A percentile compares a stretch with the other conserved stretches of the same genome.
Conservation (phyloP, 2,797 vertebrate species). For the Paramormyrops hopkinsi region DNA sequence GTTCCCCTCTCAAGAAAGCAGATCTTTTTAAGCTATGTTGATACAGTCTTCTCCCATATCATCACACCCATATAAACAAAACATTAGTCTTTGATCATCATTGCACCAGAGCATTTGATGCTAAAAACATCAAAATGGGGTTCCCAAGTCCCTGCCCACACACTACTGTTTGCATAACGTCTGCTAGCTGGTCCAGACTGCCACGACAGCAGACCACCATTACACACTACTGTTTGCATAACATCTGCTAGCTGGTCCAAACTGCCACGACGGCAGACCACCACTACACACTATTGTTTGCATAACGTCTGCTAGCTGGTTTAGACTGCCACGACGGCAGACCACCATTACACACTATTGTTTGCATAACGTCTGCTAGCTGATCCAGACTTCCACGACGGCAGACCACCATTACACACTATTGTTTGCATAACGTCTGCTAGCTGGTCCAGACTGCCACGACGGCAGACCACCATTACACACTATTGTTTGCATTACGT, state of each 20-base stretch:
- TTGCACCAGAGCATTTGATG: not conserved
- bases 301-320: not conserved
- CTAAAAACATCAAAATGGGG: not conserved
- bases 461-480: too few relatives aligned
- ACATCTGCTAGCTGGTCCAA: not conserved
- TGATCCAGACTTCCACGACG: too few relatives aligned
- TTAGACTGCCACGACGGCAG: not conserved
- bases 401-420: too few relatives aligned
- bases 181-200: not conserved
- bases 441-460: too few relatives aligned
- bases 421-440: too few relatives aligned
- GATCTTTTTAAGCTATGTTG: not conserved
- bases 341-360: too few relatives aligned
- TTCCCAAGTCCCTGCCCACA: not conserved
- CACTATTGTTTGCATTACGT: too few relatives aligned
- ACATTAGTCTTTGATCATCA: not conserved
- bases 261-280: not conserved
- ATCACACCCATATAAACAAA: not conserved
- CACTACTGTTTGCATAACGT: not conserved
- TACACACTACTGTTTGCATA: not conserved
- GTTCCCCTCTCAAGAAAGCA: not conserved
- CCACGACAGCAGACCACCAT: not conserved
- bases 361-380: too few relatives aligned
- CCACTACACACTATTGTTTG: not conserved
- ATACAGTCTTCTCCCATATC: not conserved